These are phyloP conservation scores for Drosophila buzzatii DNA, from an alignment of 2,888 invertebrate genomes.

Conservation along the genomic window DNA sequence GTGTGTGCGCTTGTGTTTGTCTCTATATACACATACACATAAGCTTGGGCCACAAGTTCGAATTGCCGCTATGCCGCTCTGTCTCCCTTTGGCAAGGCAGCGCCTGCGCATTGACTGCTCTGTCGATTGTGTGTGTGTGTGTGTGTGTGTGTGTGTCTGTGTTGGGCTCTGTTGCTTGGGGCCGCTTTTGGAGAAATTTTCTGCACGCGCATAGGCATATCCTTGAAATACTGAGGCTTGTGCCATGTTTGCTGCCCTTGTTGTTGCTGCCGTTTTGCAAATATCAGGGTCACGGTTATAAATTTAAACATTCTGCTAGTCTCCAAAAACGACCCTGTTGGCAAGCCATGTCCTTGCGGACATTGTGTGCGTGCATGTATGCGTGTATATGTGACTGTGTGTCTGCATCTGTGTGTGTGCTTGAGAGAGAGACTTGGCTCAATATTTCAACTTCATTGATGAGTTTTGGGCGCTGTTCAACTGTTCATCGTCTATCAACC, in stretches of 20 bases:
- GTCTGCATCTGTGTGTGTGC: constrained; percentile 5
- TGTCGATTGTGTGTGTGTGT: constrained; percentile 16
- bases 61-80: constrained; percentile 12
- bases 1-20: background rate
- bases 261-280: constrained; percentile 60
- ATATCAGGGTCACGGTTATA: constrained; percentile 84
- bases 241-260: constrained; percentile 37
- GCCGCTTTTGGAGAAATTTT: constrained; percentile 74
- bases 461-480: constrained; percentile 50
- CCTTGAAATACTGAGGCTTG: constrained; percentile 72
- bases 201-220: constrained; percentile 77
- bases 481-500: constrained; percentile 19
- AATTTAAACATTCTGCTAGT: constrained; percentile 81
- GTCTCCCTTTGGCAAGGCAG: constrained; percentile 22
- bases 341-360: constrained; percentile 46
- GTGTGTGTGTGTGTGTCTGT: constrained; percentile 3
- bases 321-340: constrained; percentile 75
- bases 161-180: constrained; percentile 33
- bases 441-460: constrained; percentile 68
- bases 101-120: constrained; percentile 42
- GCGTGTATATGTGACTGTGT: constrained; percentile 1
- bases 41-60: constrained; percentile 41
- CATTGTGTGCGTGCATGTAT: constrained; percentile 8
- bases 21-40: constrained; percentile 21
- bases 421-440: constrained; percentile 21